Evolutionary conservation across 2,113 vertebrate species (phyloP), one percentile per base, ranked within the genome.

Genomic region (Ovis canadensis): DNA sequence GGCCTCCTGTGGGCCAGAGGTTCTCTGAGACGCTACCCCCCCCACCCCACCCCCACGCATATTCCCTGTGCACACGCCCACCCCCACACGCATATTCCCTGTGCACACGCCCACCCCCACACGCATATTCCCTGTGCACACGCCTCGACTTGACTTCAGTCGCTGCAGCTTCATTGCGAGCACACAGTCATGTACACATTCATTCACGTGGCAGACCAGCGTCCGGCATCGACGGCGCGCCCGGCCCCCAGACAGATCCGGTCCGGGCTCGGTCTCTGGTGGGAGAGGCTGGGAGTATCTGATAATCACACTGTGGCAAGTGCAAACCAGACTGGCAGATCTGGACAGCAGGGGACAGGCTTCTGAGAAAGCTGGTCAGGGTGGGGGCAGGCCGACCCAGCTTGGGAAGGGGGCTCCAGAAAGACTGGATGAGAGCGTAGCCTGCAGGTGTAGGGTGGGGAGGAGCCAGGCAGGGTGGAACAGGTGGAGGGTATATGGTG

Each of bases 401-500:
- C 4, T 15, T 57, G 14, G 50, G 43, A 16, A 15, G 31, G 29
- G 77, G 55, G 31, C 3, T 14, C 59, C 29, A 7, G 87, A 40
- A 82, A 16, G 67, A 5, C 43, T 4, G 48, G 33, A 14, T 29
- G 10, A 50, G 40, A 19, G 19, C 1, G 4, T 2, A 27, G 50
- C 43, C 0, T 6, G 1, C 19, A 29, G n/a, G 23, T 17, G 33
- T 3, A n/a, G 27, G 7, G 23, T 13, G 12, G 11, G 50, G 50
- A 19, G 43, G 2, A 0, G 2, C 0, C 0, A 2, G 29, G 55
- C 48, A 13, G 29, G 2, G 52, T 2, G 19, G 40, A 5, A 25
- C 31, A 11, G 64, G 31, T 4, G 7, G 62, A 25, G 92, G 16
- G 5, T 6, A 12, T 3, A 15, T 16, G 3, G 36, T 6, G 10